A percentile compares a stretch with the other conserved stretches of the same genome.
Conservation (phyloP, 2,888 invertebrate genomes). For the Phrixothrix hirtus region DNA sequence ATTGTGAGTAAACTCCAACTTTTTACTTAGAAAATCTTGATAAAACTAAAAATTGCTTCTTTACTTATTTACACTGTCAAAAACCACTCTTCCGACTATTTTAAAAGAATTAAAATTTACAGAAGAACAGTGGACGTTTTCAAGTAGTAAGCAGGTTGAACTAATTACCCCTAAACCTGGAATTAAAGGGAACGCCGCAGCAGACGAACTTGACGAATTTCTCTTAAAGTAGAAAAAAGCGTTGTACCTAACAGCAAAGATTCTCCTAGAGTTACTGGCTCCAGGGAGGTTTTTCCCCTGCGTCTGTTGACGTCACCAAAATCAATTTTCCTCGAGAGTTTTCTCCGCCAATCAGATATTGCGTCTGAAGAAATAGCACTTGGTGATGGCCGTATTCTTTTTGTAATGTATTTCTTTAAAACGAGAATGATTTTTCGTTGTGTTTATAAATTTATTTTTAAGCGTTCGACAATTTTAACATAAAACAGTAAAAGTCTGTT, state of each 20-base stretch:
- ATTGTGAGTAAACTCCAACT: too few species aligned
- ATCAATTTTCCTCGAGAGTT: slow-evolving; percentile 39
- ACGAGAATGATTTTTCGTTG: too few species aligned
- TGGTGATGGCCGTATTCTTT: slow-evolving; percentile 34
- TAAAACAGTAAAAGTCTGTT: neutral
- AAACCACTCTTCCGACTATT: too few species aligned
- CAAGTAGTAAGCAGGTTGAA: neutral
- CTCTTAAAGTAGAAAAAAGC: too few species aligned
- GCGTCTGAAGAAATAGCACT: slow-evolving; percentile 35
- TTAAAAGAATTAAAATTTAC: too few species aligned
- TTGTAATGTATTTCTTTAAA: slow-evolving; percentile 18
- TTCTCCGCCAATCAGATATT: slow-evolving; percentile 36
- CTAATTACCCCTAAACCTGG: too few species aligned
- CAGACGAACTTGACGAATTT: too few species aligned
- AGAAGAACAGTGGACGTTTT: neutral
- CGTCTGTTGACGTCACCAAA: slow-evolving; percentile 40
- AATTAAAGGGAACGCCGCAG: too few species aligned
- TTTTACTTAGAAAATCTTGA: too few species aligned
- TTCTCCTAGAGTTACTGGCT: slow-evolving; percentile 20
- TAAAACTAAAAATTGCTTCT: too few species aligned
- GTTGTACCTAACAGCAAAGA: slow-evolving; percentile 13
- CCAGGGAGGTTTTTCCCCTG: slow-evolving; percentile 28
- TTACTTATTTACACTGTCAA: too few species aligned
- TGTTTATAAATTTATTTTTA: slow-evolving; percentile 1
- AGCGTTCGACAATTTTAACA: neutral